These are phyloP conservation scores for Microctonus hyperodae DNA, from an alignment of 2,888 invertebrate species.

Conservation along the genomic window DNA sequence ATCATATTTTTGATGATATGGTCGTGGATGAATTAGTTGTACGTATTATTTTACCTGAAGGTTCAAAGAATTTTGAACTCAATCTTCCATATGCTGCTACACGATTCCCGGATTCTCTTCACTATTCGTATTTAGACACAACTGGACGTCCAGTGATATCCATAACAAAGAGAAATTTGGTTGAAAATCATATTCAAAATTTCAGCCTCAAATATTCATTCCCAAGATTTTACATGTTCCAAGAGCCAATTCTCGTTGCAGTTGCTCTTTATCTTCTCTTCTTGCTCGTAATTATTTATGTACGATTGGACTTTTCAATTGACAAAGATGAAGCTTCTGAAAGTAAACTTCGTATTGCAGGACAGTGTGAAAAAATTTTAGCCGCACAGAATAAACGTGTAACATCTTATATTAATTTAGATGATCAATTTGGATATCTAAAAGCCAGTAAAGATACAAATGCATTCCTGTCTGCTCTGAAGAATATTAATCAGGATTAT, in stretches of 20 bases:
- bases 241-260: conserved; percentile 91
- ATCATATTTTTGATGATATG: conserved; percentile 98
- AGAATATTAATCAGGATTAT: conserved; percentile 69
- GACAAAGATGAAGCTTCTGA: conserved; percentile 71
- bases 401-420: conserved; percentile 68
- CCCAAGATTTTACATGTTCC: conserved; percentile 83
- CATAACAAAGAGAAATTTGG: conserved; percentile 83
- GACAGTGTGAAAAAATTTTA: conserved; percentile 67
- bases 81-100: conserved; percentile 83
- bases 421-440: conserved; percentile 68
- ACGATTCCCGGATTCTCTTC: conserved; percentile 76
- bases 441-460: conserved; percentile 69
- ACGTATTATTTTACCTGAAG: conserved; percentile 93
- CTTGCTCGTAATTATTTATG: conserved; percentile 89
- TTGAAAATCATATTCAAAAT: conserved; percentile 96
- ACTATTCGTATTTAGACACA: conserved; percentile 95
- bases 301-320: conserved; percentile 95
- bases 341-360: conserved; percentile 62
- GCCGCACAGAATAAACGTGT: conserved; percentile 69
- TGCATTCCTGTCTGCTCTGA: conserved; percentile 64
- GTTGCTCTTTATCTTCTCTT: conserved; percentile 90
- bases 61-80: conserved; percentile 81
- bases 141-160: conserved; percentile 89
- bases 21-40: conserved; percentile 88
- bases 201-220: conserved; percentile 91